Percentiles rank a stretch among this genome's conserved stretches.
These are phyloP conservation scores for Drosophila monieri DNA, from an alignment of 2,888 invertebrate species.

Conservation along the genomic window DNA sequence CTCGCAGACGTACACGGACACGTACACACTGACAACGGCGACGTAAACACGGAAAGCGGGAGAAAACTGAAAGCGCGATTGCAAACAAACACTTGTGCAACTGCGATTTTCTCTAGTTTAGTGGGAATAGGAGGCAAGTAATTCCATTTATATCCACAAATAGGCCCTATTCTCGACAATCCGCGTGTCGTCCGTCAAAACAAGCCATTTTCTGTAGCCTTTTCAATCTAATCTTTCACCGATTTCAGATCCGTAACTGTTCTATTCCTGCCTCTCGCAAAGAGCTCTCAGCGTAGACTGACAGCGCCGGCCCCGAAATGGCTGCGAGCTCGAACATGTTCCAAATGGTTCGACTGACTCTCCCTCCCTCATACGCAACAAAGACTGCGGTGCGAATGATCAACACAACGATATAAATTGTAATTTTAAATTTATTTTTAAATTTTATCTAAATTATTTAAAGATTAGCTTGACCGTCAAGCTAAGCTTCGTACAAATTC, in stretches of 20 bases:
- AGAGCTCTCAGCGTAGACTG: no score
- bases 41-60: constrained; percentile 28
- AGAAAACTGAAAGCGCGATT: constrained; percentile 14
- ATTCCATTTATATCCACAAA: constrained; percentile 16
- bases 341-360: no score
- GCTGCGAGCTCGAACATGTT: no score
- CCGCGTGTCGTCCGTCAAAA: neutral
- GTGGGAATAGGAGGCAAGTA: constrained; percentile 5
- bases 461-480: no score
- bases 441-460: no score
- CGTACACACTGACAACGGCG: constrained; percentile 23
- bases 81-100: constrained; percentile 26
- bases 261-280: no score
- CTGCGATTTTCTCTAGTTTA: constrained; percentile 23
- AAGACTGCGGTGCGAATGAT: no score
- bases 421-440: no score
- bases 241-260: neutral
- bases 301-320: no score
- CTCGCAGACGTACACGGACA: constrained; percentile 21
- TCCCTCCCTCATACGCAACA: no score
- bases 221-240: neutral
- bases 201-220: neutral
- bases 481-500: no score
- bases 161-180: neutral
- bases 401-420: no score